Conservation (phyloP, 2,888 invertebrate species). For the Trachelus iudaicus region DNA sequence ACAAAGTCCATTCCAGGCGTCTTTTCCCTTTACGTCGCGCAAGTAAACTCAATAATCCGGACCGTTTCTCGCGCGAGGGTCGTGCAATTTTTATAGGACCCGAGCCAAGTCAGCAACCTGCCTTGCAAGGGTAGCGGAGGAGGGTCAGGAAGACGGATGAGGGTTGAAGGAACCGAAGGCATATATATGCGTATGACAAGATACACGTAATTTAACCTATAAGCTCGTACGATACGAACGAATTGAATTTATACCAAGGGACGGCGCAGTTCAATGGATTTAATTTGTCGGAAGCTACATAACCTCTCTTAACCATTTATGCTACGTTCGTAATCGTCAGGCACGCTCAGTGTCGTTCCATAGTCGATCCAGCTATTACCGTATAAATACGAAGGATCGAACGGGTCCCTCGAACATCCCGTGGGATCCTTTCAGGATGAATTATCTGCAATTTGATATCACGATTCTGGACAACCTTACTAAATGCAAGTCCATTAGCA, state of each 20-base stretch:
- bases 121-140: background rate
- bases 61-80: background rate
- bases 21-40: too few relatives aligned
- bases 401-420: too few relatives aligned
- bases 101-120: background rate
- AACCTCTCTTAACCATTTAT: background rate
- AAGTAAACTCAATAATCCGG: background rate
- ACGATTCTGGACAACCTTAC: background rate
- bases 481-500: conserved; percentile 28
- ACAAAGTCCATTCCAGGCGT: too few relatives aligned
- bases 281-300: background rate
- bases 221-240: background rate
- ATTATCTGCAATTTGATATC: conserved; percentile 24
- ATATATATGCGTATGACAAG: background rate
- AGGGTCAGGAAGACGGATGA: background rate
- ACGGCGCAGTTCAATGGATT: background rate
- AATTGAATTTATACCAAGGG: background rate
- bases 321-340: background rate
- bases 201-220: background rate
- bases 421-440: conserved; percentile 12
- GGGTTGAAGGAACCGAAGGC: background rate
- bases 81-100: background rate
- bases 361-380: too few relatives aligned
- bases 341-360: background rate
- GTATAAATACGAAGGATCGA: too few relatives aligned